Base-by-base conservation (phyloP, 2,113 vertebrate species). In the Petrocephalus zakoni region DNA sequence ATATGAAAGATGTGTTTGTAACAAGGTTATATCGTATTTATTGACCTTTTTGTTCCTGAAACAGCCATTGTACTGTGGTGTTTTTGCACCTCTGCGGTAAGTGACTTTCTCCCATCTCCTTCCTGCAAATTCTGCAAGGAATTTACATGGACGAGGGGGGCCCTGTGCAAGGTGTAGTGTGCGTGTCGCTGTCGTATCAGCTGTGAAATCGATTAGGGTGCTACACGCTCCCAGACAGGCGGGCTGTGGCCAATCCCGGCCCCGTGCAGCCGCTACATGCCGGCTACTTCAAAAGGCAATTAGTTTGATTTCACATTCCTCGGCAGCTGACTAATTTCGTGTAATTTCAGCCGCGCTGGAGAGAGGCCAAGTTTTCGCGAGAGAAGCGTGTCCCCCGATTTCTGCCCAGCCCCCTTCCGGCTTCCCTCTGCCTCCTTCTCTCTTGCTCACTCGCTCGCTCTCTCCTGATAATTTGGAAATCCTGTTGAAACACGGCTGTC, bases 251-350 rank as follows among this genome's bases (percentile, higher is more conserved):
- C 92, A 89, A 90, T 89, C 90, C 88, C 85, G 89, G 90, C 89
- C 90, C 78, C 64, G 87, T 55, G 49, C 91, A 86, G 89, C 90
- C 90, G 89, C 82, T 81, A 92, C 92, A 93, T 91, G 91, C 92
- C 92, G 94, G 91, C 94, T 94, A 95, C 95, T 96, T 96, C 93
- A 96, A 95, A 96, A 95, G 93, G 95, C 95, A 96, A 97, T 97
- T 97, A 97, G 95, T 92, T 92, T 95, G 96, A 97, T 97, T 97
- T 97, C 96, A 97, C 96, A 97, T 96, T 96, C 95, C 95, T 95
- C 91, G 94, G 96, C 94, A 96, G 96, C 95, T 92, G 95, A 96
- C 96, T 97, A 97, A 97, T 97, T 97, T 96, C 93, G 91, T 95
- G 95, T 96, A 96, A 96, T 96, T 96, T 96, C 94, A 96, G 95